Conservation (phyloP, 2,797 vertebrate species). For the Catostomus latipinnis region DNA sequence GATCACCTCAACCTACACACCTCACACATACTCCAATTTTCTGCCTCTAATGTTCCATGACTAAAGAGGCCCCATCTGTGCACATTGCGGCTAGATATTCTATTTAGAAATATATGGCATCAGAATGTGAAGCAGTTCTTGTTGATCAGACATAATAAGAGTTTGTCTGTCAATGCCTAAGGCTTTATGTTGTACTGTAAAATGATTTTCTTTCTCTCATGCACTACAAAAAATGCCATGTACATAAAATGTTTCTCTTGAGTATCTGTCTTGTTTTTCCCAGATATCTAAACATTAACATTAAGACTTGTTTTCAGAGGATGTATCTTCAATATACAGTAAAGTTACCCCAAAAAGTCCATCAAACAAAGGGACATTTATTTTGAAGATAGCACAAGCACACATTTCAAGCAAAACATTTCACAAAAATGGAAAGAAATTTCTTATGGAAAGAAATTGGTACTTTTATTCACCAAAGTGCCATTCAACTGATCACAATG, state of each 20-base stretch:
- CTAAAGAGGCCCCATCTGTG: conserved; percentile 54
- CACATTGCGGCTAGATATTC: conserved; percentile 33
- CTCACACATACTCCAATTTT: conserved; percentile 43
- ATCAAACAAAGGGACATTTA: too few relatives aligned
- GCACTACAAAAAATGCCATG: not conserved
- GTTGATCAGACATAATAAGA: conserved; percentile 29
- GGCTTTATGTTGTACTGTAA: not conserved
- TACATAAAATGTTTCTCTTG: not conserved
- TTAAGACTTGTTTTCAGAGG: not conserved
- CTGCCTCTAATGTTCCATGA: conserved; percentile 51
- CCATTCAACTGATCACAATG: too few relatives aligned
- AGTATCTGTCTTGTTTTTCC: not conserved
- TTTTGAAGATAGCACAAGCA: too few relatives aligned
- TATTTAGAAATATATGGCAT: conserved; percentile 53
- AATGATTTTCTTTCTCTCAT: not conserved
- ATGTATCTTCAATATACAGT: too few relatives aligned
- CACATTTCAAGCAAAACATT: too few relatives aligned
- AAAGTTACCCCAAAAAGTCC: too few relatives aligned
- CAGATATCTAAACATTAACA: too few relatives aligned
- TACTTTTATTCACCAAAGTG: too few relatives aligned
- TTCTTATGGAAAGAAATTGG: too few relatives aligned
- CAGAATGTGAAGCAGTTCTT: conserved; percentile 28
- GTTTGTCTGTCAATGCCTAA: not conserved
- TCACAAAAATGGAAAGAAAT: too few relatives aligned
- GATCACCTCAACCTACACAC: conserved; percentile 56